phyloP scores from a whole-genome alignment of 2,888 invertebrate genomes.

The Drosophila pseudotalamancana region DNA sequence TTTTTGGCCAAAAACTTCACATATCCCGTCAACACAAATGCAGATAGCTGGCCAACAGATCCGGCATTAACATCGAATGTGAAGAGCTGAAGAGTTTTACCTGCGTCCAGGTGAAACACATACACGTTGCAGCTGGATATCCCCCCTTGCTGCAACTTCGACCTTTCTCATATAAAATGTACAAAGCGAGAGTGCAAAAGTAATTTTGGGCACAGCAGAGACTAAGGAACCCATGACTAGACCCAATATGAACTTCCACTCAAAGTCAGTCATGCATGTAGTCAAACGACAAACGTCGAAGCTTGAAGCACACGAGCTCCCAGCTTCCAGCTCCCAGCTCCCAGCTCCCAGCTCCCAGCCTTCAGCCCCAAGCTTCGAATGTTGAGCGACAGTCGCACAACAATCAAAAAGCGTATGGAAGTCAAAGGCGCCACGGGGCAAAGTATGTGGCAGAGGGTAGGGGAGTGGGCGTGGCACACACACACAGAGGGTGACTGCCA shows the following conservation, averaged over 20 bases:
- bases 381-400: slow-evolving; percentile 53
- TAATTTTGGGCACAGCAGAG: slow-evolving; percentile 40
- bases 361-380: slow-evolving; percentile 10
- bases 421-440: slow-evolving; percentile 71
- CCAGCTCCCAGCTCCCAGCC: slow-evolving; percentile 1
- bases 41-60: slow-evolving; percentile 55
- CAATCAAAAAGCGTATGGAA: slow-evolving; percentile 75
- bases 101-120: slow-evolving; percentile 52
- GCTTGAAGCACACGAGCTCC: slow-evolving; percentile 18
- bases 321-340: background rate
- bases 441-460: slow-evolving; percentile 5
- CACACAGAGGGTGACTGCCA: slow-evolving; percentile 16
- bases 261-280: slow-evolving; percentile 68
- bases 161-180: slow-evolving; percentile 70
- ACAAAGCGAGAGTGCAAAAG: slow-evolving; percentile 67
- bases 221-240: slow-evolving; percentile 26
- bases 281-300: slow-evolving; percentile 63
- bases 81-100: slow-evolving; percentile 42
- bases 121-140: slow-evolving; percentile 29
- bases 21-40: slow-evolving; percentile 41
- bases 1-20: slow-evolving; percentile 36
- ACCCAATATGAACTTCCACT: slow-evolving; percentile 70
- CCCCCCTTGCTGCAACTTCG: slow-evolving; percentile 29
- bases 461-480: background rate
- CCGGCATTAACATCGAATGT: slow-evolving; percentile 44